Conservation (phyloP, 2,888 invertebrate species). For the Melanchra persicariae region DNA sequence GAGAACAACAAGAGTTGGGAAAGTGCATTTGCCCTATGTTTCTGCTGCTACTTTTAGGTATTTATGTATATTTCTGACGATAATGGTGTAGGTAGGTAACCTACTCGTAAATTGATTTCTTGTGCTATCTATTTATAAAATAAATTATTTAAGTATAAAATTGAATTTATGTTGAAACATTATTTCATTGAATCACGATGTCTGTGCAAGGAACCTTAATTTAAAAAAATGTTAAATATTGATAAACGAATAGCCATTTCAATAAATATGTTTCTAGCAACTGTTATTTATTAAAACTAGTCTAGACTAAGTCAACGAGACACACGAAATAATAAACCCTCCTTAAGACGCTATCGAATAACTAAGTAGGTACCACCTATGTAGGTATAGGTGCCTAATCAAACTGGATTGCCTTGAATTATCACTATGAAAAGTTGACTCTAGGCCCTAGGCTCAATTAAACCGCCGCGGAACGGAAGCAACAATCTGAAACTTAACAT, state of each 20-base stretch:
- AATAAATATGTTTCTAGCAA: conserved; percentile 1
- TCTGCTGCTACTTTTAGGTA: conserved; percentile 19
- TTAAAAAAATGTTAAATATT: neutral
- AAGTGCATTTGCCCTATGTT: conserved; percentile 40
- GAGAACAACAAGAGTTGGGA: conserved; percentile 40
- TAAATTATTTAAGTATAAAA: conserved; percentile 57
- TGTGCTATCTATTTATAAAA: conserved; percentile 46
- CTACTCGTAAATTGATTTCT: conserved; percentile 49
- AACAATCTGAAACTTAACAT: no score
- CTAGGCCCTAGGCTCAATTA: no score
- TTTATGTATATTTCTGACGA: conserved; percentile 31
- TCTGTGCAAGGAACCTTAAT: conserved; percentile 9
- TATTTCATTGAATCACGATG: conserved; percentile 24
- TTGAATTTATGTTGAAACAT: conserved; percentile 25
- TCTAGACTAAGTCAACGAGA: neutral
- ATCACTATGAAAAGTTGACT: no score
- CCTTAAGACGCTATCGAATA: no score
- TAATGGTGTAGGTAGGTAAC: no score
- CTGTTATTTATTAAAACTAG: neutral
- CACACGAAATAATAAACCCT: neutral
- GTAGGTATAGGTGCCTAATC: no score
- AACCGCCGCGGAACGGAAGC: no score
- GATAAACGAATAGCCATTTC: neutral
- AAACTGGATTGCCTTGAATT: neutral
- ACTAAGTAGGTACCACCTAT: neutral